phyloP scores from a whole-genome alignment of 2,113 vertebrate species.

The Hippocampus mohnikei region DNA sequence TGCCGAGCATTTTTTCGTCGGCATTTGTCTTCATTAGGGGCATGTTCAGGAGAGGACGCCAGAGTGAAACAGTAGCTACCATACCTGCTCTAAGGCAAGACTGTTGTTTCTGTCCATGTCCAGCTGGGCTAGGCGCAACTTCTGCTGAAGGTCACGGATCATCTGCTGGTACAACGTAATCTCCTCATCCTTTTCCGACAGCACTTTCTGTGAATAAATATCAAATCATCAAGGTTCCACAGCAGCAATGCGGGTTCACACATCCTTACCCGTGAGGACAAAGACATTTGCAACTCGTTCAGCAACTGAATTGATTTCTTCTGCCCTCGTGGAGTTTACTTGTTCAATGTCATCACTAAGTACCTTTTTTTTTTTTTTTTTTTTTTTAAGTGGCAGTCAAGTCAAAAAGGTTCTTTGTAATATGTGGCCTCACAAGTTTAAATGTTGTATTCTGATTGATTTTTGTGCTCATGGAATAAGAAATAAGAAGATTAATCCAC shows the following conservation, averaged over 20 bases:
- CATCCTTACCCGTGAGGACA: not conserved
- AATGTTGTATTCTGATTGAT: too few relatives aligned
- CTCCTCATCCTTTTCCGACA: conserved; percentile 89
- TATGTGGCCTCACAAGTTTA: too few relatives aligned
- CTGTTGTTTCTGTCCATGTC: conserved; percentile 88
- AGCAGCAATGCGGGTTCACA: not conserved
- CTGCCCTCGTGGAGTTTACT: not conserved
- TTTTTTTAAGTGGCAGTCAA: too few relatives aligned
- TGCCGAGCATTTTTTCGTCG: conserved; percentile 41
- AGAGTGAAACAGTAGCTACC: not conserved
- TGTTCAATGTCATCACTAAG: not conserved
- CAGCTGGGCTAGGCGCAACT: conserved; percentile 80
- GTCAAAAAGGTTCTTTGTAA: too few relatives aligned
- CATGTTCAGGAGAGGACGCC: not conserved
- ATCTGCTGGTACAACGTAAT: conserved; percentile 87
- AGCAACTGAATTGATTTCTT: not conserved
- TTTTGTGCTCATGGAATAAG: too few relatives aligned
- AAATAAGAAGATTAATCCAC: too few relatives aligned
- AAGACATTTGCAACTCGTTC: not conserved
- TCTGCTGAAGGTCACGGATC: conserved; percentile 82
- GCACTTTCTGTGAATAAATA: conserved; percentile 75
- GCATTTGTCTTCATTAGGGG: not conserved
- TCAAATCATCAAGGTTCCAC: not conserved
- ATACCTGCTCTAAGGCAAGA: conserved; percentile 88
- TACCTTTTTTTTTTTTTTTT: too few relatives aligned